A percentile compares a stretch with the other conserved stretches of the same genome.
These are phyloP conservation scores for Apantesis nais DNA, from an alignment of 2,888 invertebrate species.

Conservation along the genomic window DNA sequence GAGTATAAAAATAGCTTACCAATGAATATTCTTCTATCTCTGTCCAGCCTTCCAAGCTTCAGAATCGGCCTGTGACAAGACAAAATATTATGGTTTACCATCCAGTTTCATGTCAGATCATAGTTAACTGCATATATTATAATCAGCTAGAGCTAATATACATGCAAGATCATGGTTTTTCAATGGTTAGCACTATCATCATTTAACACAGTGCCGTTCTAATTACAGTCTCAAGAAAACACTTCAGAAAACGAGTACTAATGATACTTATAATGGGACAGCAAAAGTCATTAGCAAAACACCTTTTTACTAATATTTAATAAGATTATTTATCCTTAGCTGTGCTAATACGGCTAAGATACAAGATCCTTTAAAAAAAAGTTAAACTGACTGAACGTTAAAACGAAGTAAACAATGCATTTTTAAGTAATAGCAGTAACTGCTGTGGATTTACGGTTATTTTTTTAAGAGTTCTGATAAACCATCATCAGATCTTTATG, in stretches of 20 bases:
- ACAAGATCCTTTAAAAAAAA: no score
- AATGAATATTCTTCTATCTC: background rate
- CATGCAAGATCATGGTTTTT: conserved; percentile 81
- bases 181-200: conserved; percentile 84
- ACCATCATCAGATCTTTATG: no score
- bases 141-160: conserved; percentile 84
- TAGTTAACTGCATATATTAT: background rate
- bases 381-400: no score
- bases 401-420: no score
- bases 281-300: no score
- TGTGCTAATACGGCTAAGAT: no score
- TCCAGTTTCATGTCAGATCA: background rate
- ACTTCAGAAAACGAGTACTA: background rate
- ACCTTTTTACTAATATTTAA: no score
- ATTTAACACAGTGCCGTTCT: conserved; percentile 38
- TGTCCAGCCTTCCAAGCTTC: background rate
- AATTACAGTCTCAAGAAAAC: background rate
- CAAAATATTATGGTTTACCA: background rate
- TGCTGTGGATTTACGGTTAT: no score
- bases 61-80: conserved; percentile 13
- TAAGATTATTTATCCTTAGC: no score
- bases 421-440: no score
- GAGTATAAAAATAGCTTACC: conserved; percentile 7
- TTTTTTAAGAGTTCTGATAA: no score
- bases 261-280: no score